Percentiles rank a stretch among this genome's conserved stretches.
phyloP scores from a whole-genome alignment of 2,888 invertebrate genomes.

The Drosophila helvetica region DNA sequence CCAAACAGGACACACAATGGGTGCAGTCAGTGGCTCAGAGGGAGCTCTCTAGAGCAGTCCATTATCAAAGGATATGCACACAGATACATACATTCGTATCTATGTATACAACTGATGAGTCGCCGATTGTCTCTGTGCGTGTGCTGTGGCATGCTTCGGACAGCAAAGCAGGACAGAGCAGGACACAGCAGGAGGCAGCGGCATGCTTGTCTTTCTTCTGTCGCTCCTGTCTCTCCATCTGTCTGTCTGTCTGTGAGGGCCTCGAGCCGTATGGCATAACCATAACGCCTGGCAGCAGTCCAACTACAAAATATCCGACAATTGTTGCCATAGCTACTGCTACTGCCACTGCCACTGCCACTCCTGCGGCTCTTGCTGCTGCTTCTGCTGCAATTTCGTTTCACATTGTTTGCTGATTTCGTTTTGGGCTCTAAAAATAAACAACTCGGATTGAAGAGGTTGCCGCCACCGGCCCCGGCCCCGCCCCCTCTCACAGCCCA shows the following conservation, averaged over 20 bases:
- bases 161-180: conserved; percentile 19
- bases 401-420: conserved; percentile 72
- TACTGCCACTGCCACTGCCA: conserved; percentile 17
- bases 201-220: neutral
- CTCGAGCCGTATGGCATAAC: conserved; percentile 24
- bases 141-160: conserved; percentile 2
- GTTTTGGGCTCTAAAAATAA: conserved; percentile 62
- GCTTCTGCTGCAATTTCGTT: conserved; percentile 61
- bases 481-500: conserved; percentile 11
- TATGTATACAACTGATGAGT: neutral
- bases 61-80: conserved; percentile 39
- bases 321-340: conserved; percentile 45
- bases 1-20: conserved; percentile 13
- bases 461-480: neutral
- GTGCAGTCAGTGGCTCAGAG: conserved; percentile 23
- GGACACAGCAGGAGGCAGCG: conserved; percentile 3
- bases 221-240: conserved; percentile 4
- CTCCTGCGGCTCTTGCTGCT: conserved; percentile 41
- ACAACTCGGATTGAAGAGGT: conserved; percentile 16
- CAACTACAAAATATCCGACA: conserved; percentile 55
- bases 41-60: conserved; percentile 26
- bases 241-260: conserved; percentile 28
- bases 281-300: conserved; percentile 59
- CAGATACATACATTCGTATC: neutral
- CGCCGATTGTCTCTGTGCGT: conserved; percentile 7